Conservation (phyloP, 2,113 vertebrate species). For the Dipodomys spectabilis region DNA sequence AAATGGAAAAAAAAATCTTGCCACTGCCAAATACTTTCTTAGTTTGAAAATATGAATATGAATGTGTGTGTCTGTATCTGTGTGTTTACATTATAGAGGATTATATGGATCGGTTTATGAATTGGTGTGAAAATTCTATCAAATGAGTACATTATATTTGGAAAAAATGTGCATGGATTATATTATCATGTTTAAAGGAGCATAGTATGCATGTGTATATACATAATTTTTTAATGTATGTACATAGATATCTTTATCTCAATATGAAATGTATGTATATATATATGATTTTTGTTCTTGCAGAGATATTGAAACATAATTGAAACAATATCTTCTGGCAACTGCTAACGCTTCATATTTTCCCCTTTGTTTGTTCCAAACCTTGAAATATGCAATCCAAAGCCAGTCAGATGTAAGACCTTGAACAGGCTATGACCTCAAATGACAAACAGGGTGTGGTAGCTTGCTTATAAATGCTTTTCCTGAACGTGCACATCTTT, state of each 20-base stretch:
- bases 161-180: not conserved
- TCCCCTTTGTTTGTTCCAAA: conserved; percentile 56
- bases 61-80: not conserved
- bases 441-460: not conserved
- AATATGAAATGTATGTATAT: conserved; percentile 11
- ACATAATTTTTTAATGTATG: not conserved
- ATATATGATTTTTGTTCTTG: conserved; percentile 54
- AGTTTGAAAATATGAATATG: conserved; percentile 39
- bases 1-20: conserved; percentile 53
- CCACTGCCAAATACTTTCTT: conserved; percentile 33
- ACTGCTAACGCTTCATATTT: conserved; percentile 50
- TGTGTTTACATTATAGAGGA: not conserved
- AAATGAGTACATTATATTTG: conserved; percentile 19
- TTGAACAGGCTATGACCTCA: not conserved
- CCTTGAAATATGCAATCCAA: conserved; percentile 24
- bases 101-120: conserved; percentile 45
- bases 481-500: not conserved
- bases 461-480: not conserved
- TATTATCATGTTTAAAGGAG: not conserved
- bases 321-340: conserved; percentile 66
- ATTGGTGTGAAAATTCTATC: conserved; percentile 11
- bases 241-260: not conserved
- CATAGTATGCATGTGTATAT: not conserved
- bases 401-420: conserved; percentile 19
- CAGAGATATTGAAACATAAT: conserved; percentile 61